Percentiles rank a stretch among this genome's conserved stretches.
Conservation (phyloP, 2,888 invertebrate species). For the Eulithis prunata region DNA sequence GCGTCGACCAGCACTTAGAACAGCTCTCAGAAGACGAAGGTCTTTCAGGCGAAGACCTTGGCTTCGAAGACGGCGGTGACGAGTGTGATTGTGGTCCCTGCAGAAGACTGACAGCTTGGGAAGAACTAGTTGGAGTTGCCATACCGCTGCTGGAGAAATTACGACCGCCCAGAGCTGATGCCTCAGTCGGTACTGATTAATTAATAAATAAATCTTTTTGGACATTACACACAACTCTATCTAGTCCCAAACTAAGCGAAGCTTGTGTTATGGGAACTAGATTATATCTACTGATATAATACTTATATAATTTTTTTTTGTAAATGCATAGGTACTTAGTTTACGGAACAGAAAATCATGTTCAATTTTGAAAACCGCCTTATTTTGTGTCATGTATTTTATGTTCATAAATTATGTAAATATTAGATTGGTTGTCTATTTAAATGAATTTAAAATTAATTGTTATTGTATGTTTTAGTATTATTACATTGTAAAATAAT, state of each 20-base stretch:
- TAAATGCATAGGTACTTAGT: too few species aligned
- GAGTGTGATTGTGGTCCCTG: conserved; percentile 72
- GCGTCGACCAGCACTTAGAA: conserved; percentile 59
- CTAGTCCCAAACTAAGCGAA: too few species aligned
- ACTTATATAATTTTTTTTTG: too few species aligned
- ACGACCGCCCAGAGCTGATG: conserved; percentile 71
- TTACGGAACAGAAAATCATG: background rate
- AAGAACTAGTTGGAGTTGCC: conserved; percentile 90
- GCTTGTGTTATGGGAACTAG: too few species aligned
- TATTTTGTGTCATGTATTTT: background rate
- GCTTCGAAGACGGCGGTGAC: conserved; percentile 68
- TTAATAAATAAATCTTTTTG: too few species aligned
- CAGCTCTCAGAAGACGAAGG: conserved; percentile 51
- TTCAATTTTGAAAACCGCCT: conserved; percentile 6
- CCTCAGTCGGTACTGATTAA: conserved; percentile 71
- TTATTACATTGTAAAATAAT: conserved; percentile 12
- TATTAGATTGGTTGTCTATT: conserved; percentile 3
- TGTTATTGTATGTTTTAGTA: background rate
- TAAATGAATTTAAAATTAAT: background rate
- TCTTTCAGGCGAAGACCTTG: conserved; percentile 68
- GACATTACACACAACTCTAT: too few species aligned
- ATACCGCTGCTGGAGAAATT: conserved; percentile 89
- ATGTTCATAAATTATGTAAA: conserved; percentile 11
- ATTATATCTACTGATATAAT: too few species aligned
- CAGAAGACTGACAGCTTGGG: conserved; percentile 84